phyloP scores from a whole-genome alignment of 2,113 vertebrate species.

The Muntiacus reevesi region DNA sequence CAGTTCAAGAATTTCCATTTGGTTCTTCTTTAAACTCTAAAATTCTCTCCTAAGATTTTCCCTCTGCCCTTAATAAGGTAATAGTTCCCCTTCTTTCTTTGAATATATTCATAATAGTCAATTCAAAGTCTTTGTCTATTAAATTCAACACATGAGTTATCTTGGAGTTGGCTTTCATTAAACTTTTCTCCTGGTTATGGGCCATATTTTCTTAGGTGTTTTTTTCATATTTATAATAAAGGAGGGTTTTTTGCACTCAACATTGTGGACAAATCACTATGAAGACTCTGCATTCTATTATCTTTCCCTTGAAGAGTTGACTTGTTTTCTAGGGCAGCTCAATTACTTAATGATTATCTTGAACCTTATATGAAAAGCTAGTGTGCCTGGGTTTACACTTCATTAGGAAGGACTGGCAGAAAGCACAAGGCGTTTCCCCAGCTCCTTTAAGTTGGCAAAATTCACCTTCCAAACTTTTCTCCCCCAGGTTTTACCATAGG shows the following conservation, averaged over 20 bases:
- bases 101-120: neutral
- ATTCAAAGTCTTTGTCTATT: neutral
- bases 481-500: neutral
- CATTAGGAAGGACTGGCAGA: neutral
- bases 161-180: neutral
- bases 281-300: neutral
- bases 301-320: neutral
- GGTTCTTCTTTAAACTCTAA: neutral
- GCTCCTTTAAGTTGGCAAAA: neutral
- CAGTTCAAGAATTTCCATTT: neutral
- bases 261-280: neutral
- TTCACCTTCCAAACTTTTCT: neutral
- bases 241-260: neutral
- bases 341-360: neutral
- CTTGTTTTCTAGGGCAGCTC: neutral
- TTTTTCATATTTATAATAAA: neutral
- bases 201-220: neutral
- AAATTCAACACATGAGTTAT: neutral
- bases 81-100: slow-evolving; percentile 1
- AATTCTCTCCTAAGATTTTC: neutral
- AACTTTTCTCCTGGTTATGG: neutral
- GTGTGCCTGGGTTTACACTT: neutral
- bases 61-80: neutral
- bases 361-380: neutral
- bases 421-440: neutral